Base-by-base conservation (phyloP, 2,113 vertebrate species). In the Epinephelus moara region DNA sequence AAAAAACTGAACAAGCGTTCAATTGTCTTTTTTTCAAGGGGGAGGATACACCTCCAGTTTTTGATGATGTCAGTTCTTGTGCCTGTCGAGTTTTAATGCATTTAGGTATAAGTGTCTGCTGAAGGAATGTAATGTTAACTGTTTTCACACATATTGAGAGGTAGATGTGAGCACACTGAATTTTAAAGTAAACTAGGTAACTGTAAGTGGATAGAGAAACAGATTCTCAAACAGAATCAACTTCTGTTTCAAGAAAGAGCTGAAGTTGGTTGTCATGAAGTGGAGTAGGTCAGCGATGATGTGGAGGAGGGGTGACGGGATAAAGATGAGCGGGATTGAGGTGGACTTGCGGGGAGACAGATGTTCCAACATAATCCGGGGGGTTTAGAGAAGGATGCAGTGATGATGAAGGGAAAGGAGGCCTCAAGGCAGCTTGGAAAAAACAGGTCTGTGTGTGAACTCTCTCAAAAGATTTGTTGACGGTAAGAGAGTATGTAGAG, bases 291-390 rank as follows among this genome's bases (percentile, higher is more conserved):
- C 73, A 61, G 1, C n/a, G 40, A 14, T 62, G 64, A 75, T 37
- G 55, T 61, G 45, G 71, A 64, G 82, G 75, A 62, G 52, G 62
- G 81, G 59, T 62, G 79, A 53, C 6, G 25, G 76, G 59, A 59
- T 70, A 33, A 57, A 85, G 61, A 27, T 63, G 64, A 76, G 70
- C 3, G 12, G 82, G 78, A 82, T 80, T 80, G 62, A 88, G 69
- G 72, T 50, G 70, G 80, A 81, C 76, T 23, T 62, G 61, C 53
- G 63, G 79, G 50, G 64, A 86, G 78, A 83, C 91, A 86, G 89
- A 89, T 93, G 87, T 88, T 89, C 70, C 13, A 2, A 23, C n/a
- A 0, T 89, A 88, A 93, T 91, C 90, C 87, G 18, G 72, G 42
- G 42, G 75, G 15, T 85, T 87, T 88, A 80, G 61, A 85, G 25